These are phyloP conservation scores for Neoitamus cyanurus DNA, from an alignment of 2,888 invertebrate genomes.

Conservation along the genomic window DNA sequence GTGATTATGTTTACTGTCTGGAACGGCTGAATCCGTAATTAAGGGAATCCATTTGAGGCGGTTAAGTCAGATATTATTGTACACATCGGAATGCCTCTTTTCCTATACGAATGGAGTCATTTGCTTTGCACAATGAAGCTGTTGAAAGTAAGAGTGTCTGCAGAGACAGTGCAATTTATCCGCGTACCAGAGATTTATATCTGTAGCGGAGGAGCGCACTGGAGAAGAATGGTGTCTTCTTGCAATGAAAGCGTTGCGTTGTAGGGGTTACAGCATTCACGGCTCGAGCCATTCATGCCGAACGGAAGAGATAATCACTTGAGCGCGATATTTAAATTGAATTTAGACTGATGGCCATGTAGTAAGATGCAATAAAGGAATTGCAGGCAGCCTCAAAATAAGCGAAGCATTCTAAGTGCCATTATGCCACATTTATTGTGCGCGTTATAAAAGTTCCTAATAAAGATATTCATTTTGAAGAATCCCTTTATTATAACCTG, in stretches of 20 bases:
- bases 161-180: neutral
- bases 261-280: neutral
- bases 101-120: neutral
- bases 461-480: neutral
- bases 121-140: conserved; percentile 21
- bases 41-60: neutral
- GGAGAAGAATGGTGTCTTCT: neutral
- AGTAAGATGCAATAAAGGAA: neutral
- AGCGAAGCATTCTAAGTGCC: neutral
- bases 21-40: conserved; percentile 19
- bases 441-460: neutral
- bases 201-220: neutral
- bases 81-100: neutral
- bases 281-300: neutral
- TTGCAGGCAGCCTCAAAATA: neutral
- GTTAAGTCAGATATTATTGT: conserved; percentile 6
- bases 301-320: conserved; percentile 35
- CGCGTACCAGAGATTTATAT: conserved; percentile 19
- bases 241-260: conserved; percentile 12
- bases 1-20: conserved; percentile 4
- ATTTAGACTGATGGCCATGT: neutral
- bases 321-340: conserved; percentile 28
- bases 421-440: neutral
- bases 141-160: conserved; percentile 35
- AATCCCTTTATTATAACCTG: too few species aligned